Evolutionary conservation across 1,140 invertebrate species (phyloP).

Genomic region (Drosophila aff.): DNA sequence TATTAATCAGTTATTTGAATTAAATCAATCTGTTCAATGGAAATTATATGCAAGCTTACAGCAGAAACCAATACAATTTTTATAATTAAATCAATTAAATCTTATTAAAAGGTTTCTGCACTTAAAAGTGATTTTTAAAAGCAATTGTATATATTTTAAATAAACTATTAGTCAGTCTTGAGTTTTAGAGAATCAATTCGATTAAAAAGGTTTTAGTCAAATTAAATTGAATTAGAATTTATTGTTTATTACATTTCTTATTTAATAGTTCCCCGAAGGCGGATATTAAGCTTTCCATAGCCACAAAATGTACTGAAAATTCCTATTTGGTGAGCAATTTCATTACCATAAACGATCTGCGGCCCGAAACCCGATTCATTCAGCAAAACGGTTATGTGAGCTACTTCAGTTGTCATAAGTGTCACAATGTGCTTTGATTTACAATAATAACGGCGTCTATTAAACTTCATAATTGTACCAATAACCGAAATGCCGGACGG

Average conservation of each 20-base stretch:
- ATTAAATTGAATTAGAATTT: background rate
- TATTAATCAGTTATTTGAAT: background rate
- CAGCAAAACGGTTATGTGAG: conserved; percentile 73
- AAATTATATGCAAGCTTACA: background rate
- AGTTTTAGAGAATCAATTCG: background rate
- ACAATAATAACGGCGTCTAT: conserved; percentile 78
- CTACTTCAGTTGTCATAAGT: conserved; percentile 83
- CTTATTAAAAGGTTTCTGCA: background rate
- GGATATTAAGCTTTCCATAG: conserved; percentile 17
- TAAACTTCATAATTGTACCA: conserved; percentile 83
- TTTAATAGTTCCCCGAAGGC: background rate
- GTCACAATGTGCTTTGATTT: conserved; percentile 82
- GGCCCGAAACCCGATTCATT: conserved; percentile 21
- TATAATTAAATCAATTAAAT: background rate
- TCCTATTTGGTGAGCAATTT: conserved; percentile 49
- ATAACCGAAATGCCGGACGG: conserved; percentile 68
- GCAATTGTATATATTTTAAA: background rate
- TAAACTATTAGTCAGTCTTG: background rate
- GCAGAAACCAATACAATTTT: background rate
- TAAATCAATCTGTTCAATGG: background rate
- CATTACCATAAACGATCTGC: conserved; percentile 60
- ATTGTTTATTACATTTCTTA: no score
- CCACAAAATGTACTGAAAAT: conserved; percentile 16
- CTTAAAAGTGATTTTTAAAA: background rate
- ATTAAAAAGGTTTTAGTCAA: background rate